phyloP scores from a whole-genome alignment of 1,140 invertebrate species.

The Hyposmocoma kahamanoa region DNA sequence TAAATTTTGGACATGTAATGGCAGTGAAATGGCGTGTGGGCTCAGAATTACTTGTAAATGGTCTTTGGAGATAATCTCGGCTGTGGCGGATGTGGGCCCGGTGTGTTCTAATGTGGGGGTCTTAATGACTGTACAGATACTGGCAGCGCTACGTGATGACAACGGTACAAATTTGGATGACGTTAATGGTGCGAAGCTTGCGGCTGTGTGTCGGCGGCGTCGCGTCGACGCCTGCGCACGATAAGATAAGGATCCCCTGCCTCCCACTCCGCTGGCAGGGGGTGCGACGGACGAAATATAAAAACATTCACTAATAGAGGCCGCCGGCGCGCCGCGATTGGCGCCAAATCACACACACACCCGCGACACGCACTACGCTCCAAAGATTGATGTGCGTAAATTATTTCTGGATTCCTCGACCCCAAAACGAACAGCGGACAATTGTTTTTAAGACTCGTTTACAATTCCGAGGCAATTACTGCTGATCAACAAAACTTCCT shows the following conservation, averaged over 20 bases:
- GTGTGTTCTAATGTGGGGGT: constrained; percentile 5
- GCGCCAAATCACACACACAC: constrained; percentile 32
- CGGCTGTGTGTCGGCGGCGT: constrained; percentile 31
- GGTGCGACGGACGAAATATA: too few species aligned
- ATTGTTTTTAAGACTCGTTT: not conserved
- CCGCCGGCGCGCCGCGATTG: constrained; percentile 31
- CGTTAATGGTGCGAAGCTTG: constrained; percentile 15
- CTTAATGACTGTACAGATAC: constrained; percentile 6
- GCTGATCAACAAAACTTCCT: too few species aligned
- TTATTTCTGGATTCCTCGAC: constrained; percentile 5
- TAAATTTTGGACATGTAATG: constrained; percentile 36
- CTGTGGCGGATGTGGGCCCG: not conserved
- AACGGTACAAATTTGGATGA: constrained; percentile 3
- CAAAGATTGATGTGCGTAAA: constrained; percentile 29
- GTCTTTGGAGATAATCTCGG: constrained; percentile 20
- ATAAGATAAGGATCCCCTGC: constrained; percentile 49
- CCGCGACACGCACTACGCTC: constrained; percentile 13
- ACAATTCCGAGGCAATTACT: too few species aligned
- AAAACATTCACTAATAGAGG: constrained; percentile 50
- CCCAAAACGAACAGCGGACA: not conserved
- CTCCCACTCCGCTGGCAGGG: constrained; percentile 19
- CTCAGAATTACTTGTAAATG: constrained; percentile 31
- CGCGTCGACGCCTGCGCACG: constrained; percentile 39
- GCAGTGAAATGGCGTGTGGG: constrained; percentile 33
- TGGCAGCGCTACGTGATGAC: constrained; percentile 3